A percentile compares a stretch with the other conserved stretches of the same genome.
phyloP scores from a whole-genome alignment of 2,797 vertebrate genomes.

The Cossypha heuglini region DNA sequence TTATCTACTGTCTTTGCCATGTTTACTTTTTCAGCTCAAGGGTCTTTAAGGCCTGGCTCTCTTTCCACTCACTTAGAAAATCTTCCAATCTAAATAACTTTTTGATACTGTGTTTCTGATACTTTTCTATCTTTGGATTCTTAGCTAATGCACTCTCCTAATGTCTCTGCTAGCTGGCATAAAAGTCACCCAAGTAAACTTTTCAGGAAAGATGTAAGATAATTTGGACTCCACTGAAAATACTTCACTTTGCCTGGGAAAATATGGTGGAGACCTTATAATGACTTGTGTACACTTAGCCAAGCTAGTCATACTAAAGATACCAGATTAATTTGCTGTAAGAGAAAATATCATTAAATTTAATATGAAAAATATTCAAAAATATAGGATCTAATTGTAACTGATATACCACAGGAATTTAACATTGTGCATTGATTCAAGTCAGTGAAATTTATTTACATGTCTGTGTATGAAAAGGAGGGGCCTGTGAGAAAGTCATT shows the following conservation, averaged over 20 bases:
- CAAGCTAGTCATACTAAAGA: background rate
- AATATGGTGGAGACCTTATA: background rate
- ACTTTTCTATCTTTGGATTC: background rate
- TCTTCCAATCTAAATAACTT: background rate
- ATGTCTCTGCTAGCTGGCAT: background rate
- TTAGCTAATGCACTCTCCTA: background rate
- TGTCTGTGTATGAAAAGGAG: background rate
- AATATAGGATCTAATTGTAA: background rate
- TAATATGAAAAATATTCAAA: background rate
- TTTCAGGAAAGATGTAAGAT: background rate
- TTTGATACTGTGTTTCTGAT: background rate
- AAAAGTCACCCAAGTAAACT: background rate
- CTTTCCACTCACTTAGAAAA: background rate
- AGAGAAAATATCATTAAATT: background rate
- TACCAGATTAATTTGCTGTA: background rate
- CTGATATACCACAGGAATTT: background rate
- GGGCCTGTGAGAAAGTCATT: background rate
- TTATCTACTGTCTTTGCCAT: background rate
- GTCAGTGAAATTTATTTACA: background rate
- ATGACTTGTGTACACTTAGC: background rate
- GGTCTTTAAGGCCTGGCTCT: background rate
- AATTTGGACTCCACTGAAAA: background rate
- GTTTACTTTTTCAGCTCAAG: background rate
- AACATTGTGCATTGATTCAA: background rate
- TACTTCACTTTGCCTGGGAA: background rate